Evolutionary conservation across 2,797 vertebrate genomes (phyloP).

Genomic region (Ciconia nigra): DNA sequence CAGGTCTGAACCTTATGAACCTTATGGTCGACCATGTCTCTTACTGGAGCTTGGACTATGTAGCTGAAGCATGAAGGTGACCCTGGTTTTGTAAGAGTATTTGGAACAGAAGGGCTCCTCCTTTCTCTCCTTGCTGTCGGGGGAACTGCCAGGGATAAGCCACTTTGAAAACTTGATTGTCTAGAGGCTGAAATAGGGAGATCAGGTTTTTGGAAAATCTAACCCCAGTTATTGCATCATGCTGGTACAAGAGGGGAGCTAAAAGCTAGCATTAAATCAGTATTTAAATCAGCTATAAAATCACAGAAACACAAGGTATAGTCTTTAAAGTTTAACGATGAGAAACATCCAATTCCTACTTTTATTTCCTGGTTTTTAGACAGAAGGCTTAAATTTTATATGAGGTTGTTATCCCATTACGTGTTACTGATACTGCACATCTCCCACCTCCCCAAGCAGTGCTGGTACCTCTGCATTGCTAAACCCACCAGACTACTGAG

Average conservation of each 20-base stretch:
- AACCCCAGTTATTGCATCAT: neutral
- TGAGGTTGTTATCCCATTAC: neutral
- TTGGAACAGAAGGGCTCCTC: neutral
- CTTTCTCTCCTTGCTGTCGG: neutral
- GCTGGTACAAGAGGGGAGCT: neutral
- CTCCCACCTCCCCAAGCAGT: neutral
- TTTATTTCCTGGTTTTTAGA: neutral
- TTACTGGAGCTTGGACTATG: neutral
- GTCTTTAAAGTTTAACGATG: neutral
- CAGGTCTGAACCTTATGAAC: neutral
- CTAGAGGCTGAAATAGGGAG: neutral
- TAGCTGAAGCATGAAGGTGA: neutral
- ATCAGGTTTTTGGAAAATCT: neutral
- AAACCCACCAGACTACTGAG: neutral
- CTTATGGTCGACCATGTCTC: neutral
- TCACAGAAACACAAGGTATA: neutral
- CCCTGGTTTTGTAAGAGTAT: neutral
- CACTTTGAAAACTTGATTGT: neutral
- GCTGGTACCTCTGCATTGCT: neutral
- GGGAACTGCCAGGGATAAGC: neutral
- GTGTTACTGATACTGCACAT: neutral
- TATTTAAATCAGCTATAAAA: conserved; percentile 14
- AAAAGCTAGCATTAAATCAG: neutral
- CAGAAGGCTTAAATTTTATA: conserved; percentile 16
- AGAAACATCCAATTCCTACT: neutral